Percentiles rank a stretch among this genome's conserved stretches.
These are phyloP conservation scores for Pelochelys cantorii DNA, from an alignment of 2,797 vertebrate genomes.

Conservation along the genomic window DNA sequence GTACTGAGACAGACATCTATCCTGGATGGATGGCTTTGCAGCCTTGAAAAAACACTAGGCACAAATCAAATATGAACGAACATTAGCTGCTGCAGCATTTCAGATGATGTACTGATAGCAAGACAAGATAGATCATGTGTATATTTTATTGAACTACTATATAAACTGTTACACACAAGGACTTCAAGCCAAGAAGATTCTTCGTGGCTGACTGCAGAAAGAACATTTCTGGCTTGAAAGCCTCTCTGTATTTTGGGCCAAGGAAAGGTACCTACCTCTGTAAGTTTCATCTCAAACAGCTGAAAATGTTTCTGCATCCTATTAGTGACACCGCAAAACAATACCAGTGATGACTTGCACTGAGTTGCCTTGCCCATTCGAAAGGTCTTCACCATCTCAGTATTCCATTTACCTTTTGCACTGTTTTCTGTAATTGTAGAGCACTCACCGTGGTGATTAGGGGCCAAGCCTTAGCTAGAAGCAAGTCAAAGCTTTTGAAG, in stretches of 20 bases:
- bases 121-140: neutral
- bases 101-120: neutral
- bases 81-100: constrained; percentile 24
- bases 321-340: constrained; percentile 18
- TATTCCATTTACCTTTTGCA: constrained; percentile 24
- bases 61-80: constrained; percentile 16
- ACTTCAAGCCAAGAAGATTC: constrained; percentile 32
- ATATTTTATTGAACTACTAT: constrained; percentile 17
- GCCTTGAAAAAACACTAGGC: constrained; percentile 11
- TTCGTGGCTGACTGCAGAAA: constrained; percentile 19
- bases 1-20: constrained; percentile 14
- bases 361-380: neutral
- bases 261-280: constrained; percentile 26
- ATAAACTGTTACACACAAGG: constrained; percentile 1
- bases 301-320: constrained; percentile 48
- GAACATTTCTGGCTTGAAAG: constrained; percentile 17
- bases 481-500: neutral
- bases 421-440: constrained; percentile 52
- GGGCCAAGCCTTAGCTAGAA: neutral
- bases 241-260: neutral
- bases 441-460: neutral
- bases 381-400: neutral
- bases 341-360: constrained; percentile 24
- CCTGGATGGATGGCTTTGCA: constrained; percentile 2
- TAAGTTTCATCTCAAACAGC: constrained; percentile 37